A percentile compares a stretch with the other conserved stretches of the same genome.
Conservation (phyloP, 2,888 invertebrate species). For the Ophion ventricosus region DNA sequence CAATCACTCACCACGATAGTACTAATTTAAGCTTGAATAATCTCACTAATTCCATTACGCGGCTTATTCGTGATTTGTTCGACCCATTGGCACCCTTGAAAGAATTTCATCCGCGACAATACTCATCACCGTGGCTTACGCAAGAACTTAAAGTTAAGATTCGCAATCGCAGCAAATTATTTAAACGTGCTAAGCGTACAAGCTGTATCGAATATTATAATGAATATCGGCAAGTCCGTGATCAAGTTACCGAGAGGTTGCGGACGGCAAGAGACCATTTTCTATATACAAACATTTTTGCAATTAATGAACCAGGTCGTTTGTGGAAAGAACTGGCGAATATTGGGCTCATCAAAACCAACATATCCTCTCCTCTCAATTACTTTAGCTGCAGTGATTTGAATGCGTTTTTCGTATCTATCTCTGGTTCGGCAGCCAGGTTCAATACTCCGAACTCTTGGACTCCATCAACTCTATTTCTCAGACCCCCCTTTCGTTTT, state of each 20-base stretch:
- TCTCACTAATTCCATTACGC: not conserved
- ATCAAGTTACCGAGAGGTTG: not conserved
- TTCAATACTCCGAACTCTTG: not conserved
- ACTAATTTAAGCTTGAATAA: not conserved
- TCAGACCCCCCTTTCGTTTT: not conserved
- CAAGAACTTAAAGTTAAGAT: not conserved
- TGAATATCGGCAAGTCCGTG: not conserved
- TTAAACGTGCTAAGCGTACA: not conserved
- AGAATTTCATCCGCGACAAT: not conserved
- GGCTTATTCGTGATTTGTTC: not conserved
- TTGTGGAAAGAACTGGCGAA: not conserved
- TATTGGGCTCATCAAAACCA: not conserved
- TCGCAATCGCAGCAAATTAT: not conserved
- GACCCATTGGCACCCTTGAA: not conserved
- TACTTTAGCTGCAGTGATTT: not conserved
- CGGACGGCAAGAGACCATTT: not conserved
- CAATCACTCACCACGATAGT: not conserved
- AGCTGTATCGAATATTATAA: not conserved
- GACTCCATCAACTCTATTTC: not conserved
- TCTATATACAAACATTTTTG: not conserved
- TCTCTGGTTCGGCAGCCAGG: not conserved
- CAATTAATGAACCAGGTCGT: not conserved
- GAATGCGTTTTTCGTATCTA: not conserved
- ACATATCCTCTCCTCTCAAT: not conserved
- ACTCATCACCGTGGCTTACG: conserved; percentile 11